Percentiles rank a stretch among this genome's conserved stretches.
These are phyloP conservation scores for Alouatta palliata DNA, from an alignment of 2,113 vertebrate species.

Conservation along the genomic window DNA sequence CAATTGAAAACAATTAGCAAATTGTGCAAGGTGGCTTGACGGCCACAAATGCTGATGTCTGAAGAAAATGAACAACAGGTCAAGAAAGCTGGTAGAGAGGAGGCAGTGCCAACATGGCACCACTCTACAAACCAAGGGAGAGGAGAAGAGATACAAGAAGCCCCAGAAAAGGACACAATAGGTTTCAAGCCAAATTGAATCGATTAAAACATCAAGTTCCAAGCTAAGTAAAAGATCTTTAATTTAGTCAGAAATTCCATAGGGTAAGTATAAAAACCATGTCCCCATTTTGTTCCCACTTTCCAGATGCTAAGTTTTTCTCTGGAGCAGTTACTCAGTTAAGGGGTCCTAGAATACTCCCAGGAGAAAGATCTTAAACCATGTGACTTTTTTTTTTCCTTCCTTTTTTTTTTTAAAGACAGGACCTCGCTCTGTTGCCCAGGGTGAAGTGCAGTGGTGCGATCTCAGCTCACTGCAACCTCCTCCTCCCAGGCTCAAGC, in stretches of 20 bases:
- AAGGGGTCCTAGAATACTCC: neutral
- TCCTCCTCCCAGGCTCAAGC: too few species aligned
- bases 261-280: neutral
- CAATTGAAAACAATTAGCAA: neutral
- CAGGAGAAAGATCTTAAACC: neutral
- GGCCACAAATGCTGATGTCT: neutral
- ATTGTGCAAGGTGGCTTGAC: neutral
- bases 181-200: neutral
- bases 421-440: too few species aligned
- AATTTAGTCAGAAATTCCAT: slow-evolving; percentile 8
- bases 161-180: neutral
- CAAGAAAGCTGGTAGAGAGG: neutral
- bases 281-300: neutral
- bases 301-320: slow-evolving; percentile 9
- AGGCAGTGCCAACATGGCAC: neutral
- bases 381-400: neutral
- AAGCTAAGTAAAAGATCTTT: neutral
- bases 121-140: neutral
- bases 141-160: neutral
- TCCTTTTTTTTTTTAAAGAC: too few species aligned
- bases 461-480: too few species aligned
- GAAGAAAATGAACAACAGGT: neutral
- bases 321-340: neutral
- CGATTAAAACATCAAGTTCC: neutral
- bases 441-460: too few species aligned